Evolutionary conservation across 2,888 invertebrate species (phyloP), one percentile per base, ranked within the genome.

Genomic region (Danaus chrysippus): DNA sequence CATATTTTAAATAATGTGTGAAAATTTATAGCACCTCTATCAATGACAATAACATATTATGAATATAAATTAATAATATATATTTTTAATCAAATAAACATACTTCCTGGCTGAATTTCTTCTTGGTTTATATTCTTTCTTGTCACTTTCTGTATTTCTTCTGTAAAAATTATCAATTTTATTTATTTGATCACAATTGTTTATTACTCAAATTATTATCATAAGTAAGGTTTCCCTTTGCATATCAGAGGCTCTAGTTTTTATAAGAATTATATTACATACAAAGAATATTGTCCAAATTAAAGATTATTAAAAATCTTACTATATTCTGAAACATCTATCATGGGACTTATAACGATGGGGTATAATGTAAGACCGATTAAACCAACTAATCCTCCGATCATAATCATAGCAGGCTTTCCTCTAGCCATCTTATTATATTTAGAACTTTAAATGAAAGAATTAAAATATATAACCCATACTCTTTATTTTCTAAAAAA

Each of bases 321-420:
- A 94, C 94, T 93, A 73, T 94, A 95, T 68, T 92, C 83, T 0
- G 93, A 92, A 64, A 93, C 79, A 79, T 94, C 91, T 3, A 93
- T 78, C 91, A 94, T 93, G 6, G 95, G 95, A 55, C 88, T 83
- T 64, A 95, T 87, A 12, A 92, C 91, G 59, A 93, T 90, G 10
- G 93, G 93, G 78, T 94, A 94, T 55, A 93, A 72, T 5, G 92
- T 83, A 10, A 90, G 55, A 61, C 92, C 92, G 62, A 94, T 78
- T 3, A 91, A 70, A 42, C 93, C 93, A 17, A 93, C 81, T 55
- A 94, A 81, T 42, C 91, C 87, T 52, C 91, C 85, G 19, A 94
- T 73, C 62, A 94, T 90, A 1, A 86, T 82, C 10, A 75, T 81
- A 72, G 91, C 93, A 52, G 91, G 86, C 92, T 92, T 92, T 17